Evolutionary conservation across 2,888 invertebrate species (phyloP).

Genomic region (Andrena fulva): DNA sequence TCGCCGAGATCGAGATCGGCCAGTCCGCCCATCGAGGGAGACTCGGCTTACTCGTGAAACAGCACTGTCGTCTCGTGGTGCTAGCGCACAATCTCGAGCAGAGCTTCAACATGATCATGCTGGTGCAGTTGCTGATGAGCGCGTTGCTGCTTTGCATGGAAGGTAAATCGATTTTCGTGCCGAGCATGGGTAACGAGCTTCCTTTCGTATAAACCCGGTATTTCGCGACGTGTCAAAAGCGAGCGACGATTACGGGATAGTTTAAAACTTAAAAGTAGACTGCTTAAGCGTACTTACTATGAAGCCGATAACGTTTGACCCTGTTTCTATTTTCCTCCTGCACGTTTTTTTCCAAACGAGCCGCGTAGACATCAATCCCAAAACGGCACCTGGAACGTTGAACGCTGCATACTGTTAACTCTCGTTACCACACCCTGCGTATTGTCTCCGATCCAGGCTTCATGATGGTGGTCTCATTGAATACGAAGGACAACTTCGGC

Average conservation of each 20-base stretch:
- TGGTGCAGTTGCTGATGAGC: conserved; percentile 62
- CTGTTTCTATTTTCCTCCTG: neutral
- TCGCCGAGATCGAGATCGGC: conserved; percentile 43
- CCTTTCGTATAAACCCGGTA: neutral
- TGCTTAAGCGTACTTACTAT: neutral
- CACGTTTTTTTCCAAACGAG: neutral
- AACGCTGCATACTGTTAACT: neutral
- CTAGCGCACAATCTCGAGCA: conserved; percentile 52
- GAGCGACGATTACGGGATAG: neutral
- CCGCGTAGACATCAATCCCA: neutral
- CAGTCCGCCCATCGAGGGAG: neutral
- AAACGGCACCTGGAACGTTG: neutral
- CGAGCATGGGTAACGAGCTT: neutral
- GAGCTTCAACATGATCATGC: conserved; percentile 58
- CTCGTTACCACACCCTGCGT: neutral
- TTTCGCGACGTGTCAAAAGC: neutral
- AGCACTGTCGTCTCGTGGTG: conserved; percentile 51
- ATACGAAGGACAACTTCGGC: conserved; percentile 63
- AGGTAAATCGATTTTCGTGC: conserved; percentile 47
- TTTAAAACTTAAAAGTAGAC: neutral
- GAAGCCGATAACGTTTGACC: neutral
- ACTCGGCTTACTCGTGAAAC: conserved; percentile 39
- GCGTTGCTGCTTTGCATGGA: conserved; percentile 58
- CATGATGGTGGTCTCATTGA: conserved; percentile 66
- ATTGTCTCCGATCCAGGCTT: conserved; percentile 19